These are phyloP conservation scores for Drosophila robusta DNA, from an alignment of 2,888 invertebrate species.

Conservation along the genomic window DNA sequence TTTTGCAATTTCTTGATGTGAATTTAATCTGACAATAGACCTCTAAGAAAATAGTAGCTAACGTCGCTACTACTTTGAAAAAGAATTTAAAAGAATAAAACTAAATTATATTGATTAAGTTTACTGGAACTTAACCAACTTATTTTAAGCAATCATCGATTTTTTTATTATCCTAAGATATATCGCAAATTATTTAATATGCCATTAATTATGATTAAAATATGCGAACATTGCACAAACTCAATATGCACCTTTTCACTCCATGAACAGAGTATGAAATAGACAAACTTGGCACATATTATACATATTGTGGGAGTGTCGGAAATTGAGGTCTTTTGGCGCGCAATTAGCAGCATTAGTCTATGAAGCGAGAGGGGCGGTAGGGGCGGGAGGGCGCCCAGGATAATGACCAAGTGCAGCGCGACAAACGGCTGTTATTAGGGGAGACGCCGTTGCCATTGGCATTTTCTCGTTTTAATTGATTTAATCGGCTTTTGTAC, in stretches of 20 bases:
- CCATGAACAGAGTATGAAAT: neutral
- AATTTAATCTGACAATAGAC: no score
- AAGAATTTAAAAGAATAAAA: no score
- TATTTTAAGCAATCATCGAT: no score
- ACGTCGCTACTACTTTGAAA: no score
- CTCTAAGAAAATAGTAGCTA: no score
- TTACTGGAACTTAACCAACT: no score
- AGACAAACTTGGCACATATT: neutral
- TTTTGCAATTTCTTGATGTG: no score
- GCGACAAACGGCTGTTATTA: conserved; percentile 57
- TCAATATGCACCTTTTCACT: neutral
- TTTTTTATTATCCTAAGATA: no score
- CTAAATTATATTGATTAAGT: no score
- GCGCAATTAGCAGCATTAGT: conserved; percentile 62
- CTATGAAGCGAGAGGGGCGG: neutral
- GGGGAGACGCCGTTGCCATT: conserved; percentile 41
- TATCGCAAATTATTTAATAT: no score
- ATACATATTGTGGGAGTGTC: conserved; percentile 2
- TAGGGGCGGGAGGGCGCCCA: neutral
- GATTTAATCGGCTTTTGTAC: conserved; percentile 73
- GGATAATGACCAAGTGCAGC: conserved; percentile 60
- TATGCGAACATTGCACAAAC: no score
- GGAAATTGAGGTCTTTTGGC: conserved; percentile 44
- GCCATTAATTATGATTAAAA: no score
- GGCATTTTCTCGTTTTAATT: conserved; percentile 72